A percentile compares a stretch with the other conserved stretches of the same genome.
Evolutionary conservation across 2,888 invertebrate genomes (phyloP).

Genomic region (Drosophila gaucha): DNA sequence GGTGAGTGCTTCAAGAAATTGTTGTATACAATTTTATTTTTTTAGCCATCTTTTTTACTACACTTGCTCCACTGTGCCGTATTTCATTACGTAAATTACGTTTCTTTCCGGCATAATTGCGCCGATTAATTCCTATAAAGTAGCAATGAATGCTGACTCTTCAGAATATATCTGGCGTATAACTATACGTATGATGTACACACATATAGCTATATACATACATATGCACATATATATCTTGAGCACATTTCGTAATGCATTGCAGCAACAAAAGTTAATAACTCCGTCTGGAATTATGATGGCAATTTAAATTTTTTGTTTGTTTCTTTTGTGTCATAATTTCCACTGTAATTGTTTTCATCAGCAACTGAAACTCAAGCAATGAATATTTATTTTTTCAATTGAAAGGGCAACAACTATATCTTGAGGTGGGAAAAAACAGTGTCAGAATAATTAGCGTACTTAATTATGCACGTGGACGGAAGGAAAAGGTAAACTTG

Average conservation of each 20-base stretch:
- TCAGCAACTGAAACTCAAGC: constrained; percentile 36
- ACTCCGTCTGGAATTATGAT: constrained; percentile 41
- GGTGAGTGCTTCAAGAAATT: neutral
- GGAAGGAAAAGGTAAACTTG: too few relatives aligned
- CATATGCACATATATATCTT: constrained; percentile 8
- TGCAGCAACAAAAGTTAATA: constrained; percentile 58
- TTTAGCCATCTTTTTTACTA: constrained; percentile 4
- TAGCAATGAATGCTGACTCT: constrained; percentile 35
- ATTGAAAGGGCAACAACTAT: neutral
- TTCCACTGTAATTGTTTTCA: constrained; percentile 58
- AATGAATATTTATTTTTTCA: constrained; percentile 50
- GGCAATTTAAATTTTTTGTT: constrained; percentile 28
- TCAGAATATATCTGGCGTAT: constrained; percentile 3
- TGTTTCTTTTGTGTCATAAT: constrained; percentile 36
- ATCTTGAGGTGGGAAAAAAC: neutral
- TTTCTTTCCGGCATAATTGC: constrained; percentile 66
- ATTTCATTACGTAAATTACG: constrained; percentile 69
- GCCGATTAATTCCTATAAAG: constrained; percentile 74
- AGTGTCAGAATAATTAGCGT: neutral
- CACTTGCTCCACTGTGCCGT: constrained; percentile 47
- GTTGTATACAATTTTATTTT: neutral
- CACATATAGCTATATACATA: neutral
- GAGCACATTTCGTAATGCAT: constrained; percentile 24
- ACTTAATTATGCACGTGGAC: too few relatives aligned
- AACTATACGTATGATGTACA: neutral